phyloP scores from a whole-genome alignment of 2,113 vertebrate genomes.

The Chloebia gouldiae region DNA sequence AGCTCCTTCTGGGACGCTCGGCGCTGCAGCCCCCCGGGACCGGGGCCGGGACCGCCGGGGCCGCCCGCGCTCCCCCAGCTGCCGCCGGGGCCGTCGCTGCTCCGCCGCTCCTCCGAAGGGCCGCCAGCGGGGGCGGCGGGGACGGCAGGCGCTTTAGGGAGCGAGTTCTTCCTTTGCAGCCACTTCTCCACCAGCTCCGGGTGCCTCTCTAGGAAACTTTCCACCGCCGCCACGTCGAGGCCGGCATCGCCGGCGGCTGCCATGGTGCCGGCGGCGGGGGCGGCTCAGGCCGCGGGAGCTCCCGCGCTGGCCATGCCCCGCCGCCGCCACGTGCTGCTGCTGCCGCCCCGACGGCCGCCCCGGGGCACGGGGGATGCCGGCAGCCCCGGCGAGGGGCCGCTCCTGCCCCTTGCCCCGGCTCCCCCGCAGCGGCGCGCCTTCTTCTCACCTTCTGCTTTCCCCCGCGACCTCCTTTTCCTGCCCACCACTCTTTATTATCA shows the following conservation, averaged over 20 bases:
- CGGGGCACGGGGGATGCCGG: not conserved
- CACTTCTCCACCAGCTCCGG: constrained; percentile 93
- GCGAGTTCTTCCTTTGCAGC: constrained; percentile 77
- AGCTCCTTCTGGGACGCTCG: constrained; percentile 94
- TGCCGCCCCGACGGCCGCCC: not conserved
- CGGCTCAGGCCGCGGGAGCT: not conserved
- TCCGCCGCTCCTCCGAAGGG: not conserved
- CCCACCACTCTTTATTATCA: not conserved
- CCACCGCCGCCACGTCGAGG: constrained; percentile 91
- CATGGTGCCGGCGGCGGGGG: constrained; percentile 70
- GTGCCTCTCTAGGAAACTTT: constrained; percentile 95
- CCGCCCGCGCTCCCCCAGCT: not conserved
- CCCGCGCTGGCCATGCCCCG: not conserved
- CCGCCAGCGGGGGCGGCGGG: not conserved
- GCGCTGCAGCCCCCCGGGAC: constrained; percentile 74
- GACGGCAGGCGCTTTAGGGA: not conserved
- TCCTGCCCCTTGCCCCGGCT: not conserved
- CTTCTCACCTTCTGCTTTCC: not conserved
- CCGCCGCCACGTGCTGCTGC: not conserved
- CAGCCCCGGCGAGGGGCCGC: not conserved
- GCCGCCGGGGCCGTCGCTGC: not conserved
- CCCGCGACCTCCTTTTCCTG: not conserved
- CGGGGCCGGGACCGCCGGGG: not conserved
- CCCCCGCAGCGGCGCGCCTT: not conserved
- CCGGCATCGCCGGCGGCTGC: constrained; percentile 67